phyloP scores from a whole-genome alignment of 2,797 vertebrate species.

The Mallotus villosus region DNA sequence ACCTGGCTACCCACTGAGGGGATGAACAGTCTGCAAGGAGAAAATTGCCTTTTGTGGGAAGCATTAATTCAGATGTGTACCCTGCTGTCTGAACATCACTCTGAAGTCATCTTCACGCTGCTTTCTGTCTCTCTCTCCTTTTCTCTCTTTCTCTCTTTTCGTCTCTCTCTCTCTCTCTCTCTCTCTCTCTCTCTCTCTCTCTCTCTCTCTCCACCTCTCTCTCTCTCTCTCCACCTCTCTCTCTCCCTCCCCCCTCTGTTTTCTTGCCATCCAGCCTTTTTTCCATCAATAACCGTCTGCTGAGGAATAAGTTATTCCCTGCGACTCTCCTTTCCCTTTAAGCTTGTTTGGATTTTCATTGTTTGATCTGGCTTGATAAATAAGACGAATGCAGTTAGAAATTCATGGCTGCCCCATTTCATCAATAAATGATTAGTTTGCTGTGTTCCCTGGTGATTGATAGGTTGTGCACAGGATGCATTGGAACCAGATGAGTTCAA shows the following conservation, averaged over 20 bases:
- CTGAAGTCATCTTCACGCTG: conserved; percentile 61
- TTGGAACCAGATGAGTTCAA: conserved; percentile 84
- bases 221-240: conserved; percentile 6
- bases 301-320: conserved; percentile 78
- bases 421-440: conserved; percentile 87
- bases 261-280: conserved; percentile 22
- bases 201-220: neutral
- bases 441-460: conserved; percentile 80
- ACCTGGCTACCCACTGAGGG: conserved; percentile 72
- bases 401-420: conserved; percentile 78
- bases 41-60: conserved; percentile 78
- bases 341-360: conserved; percentile 82
- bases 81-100: conserved; percentile 75
- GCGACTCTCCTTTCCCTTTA: conserved; percentile 67
- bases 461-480: conserved; percentile 77
- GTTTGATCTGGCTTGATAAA: conserved; percentile 86
- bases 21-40: conserved; percentile 67
- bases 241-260: conserved; percentile 24
- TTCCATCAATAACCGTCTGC: conserved; percentile 77
- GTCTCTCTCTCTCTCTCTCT: conserved; percentile 40
- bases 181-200: conserved; percentile 26
- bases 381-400: conserved; percentile 83
- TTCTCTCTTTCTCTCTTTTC: conserved; percentile 38
- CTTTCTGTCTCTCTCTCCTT: conserved; percentile 33
- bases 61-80: conserved; percentile 81